These are phyloP conservation scores for Pleuronectes platessa DNA, from an alignment of 2,113 vertebrate genomes.

Conservation along the genomic window DNA sequence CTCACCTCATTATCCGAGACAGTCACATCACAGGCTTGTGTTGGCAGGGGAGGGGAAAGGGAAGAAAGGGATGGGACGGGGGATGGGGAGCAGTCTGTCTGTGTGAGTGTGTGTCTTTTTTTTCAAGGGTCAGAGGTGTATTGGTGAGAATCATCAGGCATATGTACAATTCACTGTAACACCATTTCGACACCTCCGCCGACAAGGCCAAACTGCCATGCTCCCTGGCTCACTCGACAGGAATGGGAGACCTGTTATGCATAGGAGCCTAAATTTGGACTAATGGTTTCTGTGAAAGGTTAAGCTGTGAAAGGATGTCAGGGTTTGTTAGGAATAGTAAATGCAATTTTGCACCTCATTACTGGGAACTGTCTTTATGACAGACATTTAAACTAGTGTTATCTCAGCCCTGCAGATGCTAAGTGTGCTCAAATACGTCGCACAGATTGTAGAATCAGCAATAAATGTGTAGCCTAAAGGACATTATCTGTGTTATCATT, in stretches of 20 bases:
- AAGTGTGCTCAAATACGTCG: constrained; percentile 12
- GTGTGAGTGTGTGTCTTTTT: constrained; percentile 33
- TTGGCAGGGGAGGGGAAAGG: constrained; percentile 69
- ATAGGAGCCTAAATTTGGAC: constrained; percentile 59
- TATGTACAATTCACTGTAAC: constrained; percentile 56
- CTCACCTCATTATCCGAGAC: constrained; percentile 85
- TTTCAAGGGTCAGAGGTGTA: constrained; percentile 33
- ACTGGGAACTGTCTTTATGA: constrained; percentile 48
- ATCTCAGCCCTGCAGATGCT: constrained; percentile 25
- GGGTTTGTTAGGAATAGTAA: constrained; percentile 72
- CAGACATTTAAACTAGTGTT: constrained; percentile 18
- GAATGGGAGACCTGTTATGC: constrained; percentile 69
- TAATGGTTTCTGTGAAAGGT: constrained; percentile 66
- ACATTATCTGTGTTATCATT: constrained; percentile 1
- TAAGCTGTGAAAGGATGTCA: constrained; percentile 68
- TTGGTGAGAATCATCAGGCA: constrained; percentile 65
- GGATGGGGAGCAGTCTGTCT: constrained; percentile 55
- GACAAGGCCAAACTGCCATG: constrained; percentile 57
- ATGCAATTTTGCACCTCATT: constrained; percentile 72
- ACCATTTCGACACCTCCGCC: constrained; percentile 63
- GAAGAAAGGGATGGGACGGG: constrained; percentile 57
- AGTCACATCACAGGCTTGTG: constrained; percentile 81
- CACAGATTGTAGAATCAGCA: constrained; percentile 18
- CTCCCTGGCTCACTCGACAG: constrained; percentile 75
- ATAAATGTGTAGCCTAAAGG: constrained; percentile 17